These are phyloP conservation scores for Toxotes chatareus DNA, from an alignment of 2,113 vertebrate genomes.

Conservation along the genomic window DNA sequence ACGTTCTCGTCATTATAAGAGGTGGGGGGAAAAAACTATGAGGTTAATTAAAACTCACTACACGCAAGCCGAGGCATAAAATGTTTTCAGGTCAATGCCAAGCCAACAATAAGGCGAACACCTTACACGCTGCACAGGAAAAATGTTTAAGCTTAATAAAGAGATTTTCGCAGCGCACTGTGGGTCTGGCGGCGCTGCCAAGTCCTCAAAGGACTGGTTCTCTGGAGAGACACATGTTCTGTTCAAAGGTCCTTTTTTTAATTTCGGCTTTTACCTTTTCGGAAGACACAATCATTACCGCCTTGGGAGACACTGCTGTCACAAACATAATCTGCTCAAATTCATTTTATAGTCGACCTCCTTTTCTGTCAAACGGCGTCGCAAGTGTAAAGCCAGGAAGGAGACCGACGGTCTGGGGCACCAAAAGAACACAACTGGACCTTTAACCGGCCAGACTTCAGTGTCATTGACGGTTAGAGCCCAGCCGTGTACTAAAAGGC, in stretches of 20 bases:
- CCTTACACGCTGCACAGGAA: not conserved
- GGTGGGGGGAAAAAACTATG: not conserved
- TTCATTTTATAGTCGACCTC: not conserved
- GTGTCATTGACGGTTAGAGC: slow-evolving; percentile 22
- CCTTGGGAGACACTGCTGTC: slow-evolving; percentile 14
- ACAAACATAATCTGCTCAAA: slow-evolving; percentile 22
- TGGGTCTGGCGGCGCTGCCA: slow-evolving; percentile 44
- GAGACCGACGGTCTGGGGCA: not conserved
- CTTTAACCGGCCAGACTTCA: slow-evolving; percentile 7
- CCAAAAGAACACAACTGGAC: not conserved
- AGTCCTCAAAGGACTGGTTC: slow-evolving; percentile 43
- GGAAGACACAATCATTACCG: not conserved
- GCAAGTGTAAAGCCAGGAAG: not conserved
- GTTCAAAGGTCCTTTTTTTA: slow-evolving; percentile 42
- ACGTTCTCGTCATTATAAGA: not conserved
- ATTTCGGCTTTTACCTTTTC: not conserved
- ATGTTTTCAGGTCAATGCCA: not conserved
- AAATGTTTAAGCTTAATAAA: not conserved
- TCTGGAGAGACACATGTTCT: slow-evolving; percentile 36
- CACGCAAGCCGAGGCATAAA: not conserved
- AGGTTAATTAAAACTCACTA: not conserved
- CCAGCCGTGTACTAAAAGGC: not conserved
- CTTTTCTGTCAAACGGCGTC: slow-evolving; percentile 11
- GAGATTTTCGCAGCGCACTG: slow-evolving; percentile 35
- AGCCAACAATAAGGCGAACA: not conserved